phyloP scores from a whole-genome alignment of 1,140 invertebrate genomes.

The Drosophila mauritiana region DNA sequence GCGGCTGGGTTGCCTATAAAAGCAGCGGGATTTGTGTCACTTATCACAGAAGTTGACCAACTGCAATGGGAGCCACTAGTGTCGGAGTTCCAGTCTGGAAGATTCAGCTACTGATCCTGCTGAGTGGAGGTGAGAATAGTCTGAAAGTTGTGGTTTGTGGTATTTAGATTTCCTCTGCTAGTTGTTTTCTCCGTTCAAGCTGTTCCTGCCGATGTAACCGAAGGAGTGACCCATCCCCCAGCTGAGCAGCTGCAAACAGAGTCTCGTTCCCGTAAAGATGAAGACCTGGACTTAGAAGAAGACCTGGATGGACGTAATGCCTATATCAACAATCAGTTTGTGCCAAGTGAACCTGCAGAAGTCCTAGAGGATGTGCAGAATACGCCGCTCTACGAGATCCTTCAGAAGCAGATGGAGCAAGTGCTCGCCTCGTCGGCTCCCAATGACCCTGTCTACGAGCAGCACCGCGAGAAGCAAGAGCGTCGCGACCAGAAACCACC shows the following conservation, averaged over 20 bases:
- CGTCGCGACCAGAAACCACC: constrained; percentile 48
- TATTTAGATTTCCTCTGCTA: neutral
- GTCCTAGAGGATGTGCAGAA: constrained; percentile 60
- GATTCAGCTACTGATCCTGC: constrained; percentile 43
- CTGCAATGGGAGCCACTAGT: constrained; percentile 61
- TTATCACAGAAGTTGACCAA: constrained; percentile 50
- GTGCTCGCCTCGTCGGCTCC: constrained; percentile 61
- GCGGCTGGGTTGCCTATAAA: constrained; percentile 55
- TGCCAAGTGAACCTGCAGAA: constrained; percentile 58
- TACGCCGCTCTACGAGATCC: constrained; percentile 71
- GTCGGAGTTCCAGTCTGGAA: constrained; percentile 1
- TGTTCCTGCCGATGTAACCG: constrained; percentile 20
- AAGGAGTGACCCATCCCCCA: constrained; percentile 33
- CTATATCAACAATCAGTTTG: constrained; percentile 79
- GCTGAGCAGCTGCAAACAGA: constrained; percentile 19
- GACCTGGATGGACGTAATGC: constrained; percentile 74
- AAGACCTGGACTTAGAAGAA: constrained; percentile 50
- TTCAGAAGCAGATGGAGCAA: constrained; percentile 80
- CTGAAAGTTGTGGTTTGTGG: neutral
- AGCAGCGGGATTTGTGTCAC: constrained; percentile 37
- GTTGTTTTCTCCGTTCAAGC: constrained; percentile 19
- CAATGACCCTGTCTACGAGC: constrained; percentile 63
- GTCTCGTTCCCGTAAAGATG: constrained; percentile 44
- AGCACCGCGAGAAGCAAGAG: constrained; percentile 44
- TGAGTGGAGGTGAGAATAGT: constrained; percentile 46